phyloP scores from a whole-genome alignment of 1,140 invertebrate species.

The Probaryconus sp. region DNA sequence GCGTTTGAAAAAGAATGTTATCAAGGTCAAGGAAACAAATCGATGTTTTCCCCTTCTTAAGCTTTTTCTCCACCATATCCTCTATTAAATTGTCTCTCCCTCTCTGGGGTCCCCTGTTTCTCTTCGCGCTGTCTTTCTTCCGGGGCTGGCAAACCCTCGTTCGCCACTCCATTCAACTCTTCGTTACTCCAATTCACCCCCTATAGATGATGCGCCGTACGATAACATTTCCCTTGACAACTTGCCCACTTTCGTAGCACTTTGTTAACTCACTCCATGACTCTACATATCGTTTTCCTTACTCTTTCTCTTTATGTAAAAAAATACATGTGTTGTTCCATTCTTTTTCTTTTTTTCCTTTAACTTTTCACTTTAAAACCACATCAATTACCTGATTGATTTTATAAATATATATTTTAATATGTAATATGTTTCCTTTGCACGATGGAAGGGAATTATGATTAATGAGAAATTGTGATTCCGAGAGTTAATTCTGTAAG shows the following conservation, averaged over 20 bases:
- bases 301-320: slow-evolving; percentile 30
- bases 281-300: slow-evolving; percentile 36
- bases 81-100: slow-evolving; percentile 51
- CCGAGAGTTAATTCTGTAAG: no score
- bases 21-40: slow-evolving; percentile 76
- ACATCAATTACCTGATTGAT: no score
- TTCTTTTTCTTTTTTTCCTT: no score
- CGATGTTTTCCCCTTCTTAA: slow-evolving; percentile 68
- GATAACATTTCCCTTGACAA: slow-evolving; percentile 77
- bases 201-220: slow-evolving; percentile 62
- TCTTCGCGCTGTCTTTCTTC: slow-evolving; percentile 62
- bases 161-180: slow-evolving; percentile 73
- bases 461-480: no score
- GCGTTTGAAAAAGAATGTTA: slow-evolving; percentile 61
- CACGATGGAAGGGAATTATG: no score
- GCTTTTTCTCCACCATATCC: slow-evolving; percentile 61
- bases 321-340: slow-evolving; percentile 29
- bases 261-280: slow-evolving; percentile 61
- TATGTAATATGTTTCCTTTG: no score
- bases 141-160: slow-evolving; percentile 65
- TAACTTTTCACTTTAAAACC: no score
- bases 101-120: slow-evolving; percentile 32
- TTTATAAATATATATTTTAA: no score
- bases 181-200: slow-evolving; percentile 70
- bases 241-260: slow-evolving; percentile 72